Conservation (phyloP, 35 echinoderm and acorn worm genomes). For the Heliocidaris erythrogramma region DNA sequence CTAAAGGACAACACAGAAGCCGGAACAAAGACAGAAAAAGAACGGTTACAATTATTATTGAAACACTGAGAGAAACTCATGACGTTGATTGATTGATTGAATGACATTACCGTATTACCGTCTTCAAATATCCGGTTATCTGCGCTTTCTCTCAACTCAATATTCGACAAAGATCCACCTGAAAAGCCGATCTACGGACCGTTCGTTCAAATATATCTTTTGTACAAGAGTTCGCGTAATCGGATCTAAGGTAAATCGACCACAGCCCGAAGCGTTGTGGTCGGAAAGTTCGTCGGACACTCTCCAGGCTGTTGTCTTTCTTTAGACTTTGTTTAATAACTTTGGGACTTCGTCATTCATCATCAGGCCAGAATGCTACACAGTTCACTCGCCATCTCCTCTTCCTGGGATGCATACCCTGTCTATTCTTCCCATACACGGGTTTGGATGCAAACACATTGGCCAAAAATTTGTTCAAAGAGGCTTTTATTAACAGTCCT, state of each 20-base stretch:
- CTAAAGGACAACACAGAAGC: neutral
- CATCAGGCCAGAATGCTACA: no score
- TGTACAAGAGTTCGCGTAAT: neutral
- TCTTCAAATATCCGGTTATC: neutral
- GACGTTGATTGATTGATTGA: constrained; percentile 25
- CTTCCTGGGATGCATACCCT: no score
- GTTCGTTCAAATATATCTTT: neutral
- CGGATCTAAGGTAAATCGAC: neutral
- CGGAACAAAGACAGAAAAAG: neutral
- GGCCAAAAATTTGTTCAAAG: no score
- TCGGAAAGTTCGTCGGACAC: neutral
- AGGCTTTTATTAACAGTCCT: no score
- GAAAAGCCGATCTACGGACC: neutral
- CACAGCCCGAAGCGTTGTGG: neutral
- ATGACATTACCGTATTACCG: constrained; percentile 24
- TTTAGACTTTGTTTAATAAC: neutral
- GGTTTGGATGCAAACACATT: no score
- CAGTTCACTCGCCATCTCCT: no score
- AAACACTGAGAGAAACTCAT: neutral
- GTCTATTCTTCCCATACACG: no score
- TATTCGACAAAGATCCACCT: neutral
- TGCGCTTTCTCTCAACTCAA: neutral
- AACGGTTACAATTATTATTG: neutral
- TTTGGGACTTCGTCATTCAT: neutral
- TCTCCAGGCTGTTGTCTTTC: neutral